phyloP scores from a whole-genome alignment of 1,140 invertebrate species.

The Atopsyche davidsoni region DNA sequence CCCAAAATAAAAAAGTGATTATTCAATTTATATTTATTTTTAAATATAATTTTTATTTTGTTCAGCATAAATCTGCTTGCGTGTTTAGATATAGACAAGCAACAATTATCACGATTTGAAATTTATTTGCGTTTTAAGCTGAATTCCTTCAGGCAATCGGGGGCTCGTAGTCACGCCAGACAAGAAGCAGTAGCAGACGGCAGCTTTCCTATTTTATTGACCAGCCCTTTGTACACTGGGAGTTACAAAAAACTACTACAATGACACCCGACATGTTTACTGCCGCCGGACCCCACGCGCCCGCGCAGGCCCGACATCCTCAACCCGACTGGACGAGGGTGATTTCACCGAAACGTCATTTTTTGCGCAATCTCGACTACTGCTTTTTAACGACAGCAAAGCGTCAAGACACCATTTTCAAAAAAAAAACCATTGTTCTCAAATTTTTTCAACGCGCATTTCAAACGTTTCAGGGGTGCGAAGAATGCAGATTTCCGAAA shows the following conservation, averaged over 20 bases:
- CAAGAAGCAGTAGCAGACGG: neutral
- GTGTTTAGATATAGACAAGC: too few species aligned
- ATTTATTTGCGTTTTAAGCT: too few species aligned
- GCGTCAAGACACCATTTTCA: slow-evolving; percentile 12
- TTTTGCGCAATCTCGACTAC: slow-evolving; percentile 18
- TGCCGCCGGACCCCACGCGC: slow-evolving; percentile 16
- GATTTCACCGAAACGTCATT: too few species aligned
- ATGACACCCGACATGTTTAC: slow-evolving; percentile 14
- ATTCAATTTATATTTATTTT: too few species aligned
- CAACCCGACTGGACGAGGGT: too few species aligned
- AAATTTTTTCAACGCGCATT: slow-evolving; percentile 13
- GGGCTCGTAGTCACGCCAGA: too few species aligned
- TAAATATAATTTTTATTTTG: too few species aligned
- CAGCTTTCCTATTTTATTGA: slow-evolving; percentile 16
- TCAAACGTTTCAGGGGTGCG: slow-evolving; percentile 12
- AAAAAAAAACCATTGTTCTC: slow-evolving; percentile 15
- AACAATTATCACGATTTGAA: too few species aligned
- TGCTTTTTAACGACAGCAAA: slow-evolving; percentile 9
- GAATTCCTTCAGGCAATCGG: too few species aligned
- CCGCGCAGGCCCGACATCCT: neutral
- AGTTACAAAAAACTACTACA: slow-evolving; percentile 14
- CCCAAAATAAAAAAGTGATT: too few species aligned
- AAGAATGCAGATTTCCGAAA: slow-evolving; percentile 22
- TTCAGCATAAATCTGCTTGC: too few species aligned
- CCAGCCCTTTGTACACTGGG: slow-evolving; percentile 19